Conservation (phyloP, 1,140 invertebrate genomes). For the Eubasilissa regina region DNA sequence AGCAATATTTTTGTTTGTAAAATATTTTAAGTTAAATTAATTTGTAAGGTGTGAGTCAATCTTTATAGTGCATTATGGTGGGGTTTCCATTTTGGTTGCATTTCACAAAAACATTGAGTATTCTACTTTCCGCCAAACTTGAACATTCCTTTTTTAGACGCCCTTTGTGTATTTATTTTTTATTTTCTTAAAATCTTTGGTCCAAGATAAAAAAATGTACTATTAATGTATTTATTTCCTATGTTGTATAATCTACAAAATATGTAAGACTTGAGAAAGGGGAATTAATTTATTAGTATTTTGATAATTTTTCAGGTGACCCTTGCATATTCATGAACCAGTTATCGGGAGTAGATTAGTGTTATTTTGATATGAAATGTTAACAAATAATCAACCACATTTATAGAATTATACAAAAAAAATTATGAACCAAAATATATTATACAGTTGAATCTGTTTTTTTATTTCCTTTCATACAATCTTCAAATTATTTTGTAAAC, state of each 20-base stretch:
- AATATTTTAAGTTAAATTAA: slow-evolving; percentile 7
- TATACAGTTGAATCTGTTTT: slow-evolving; percentile 25
- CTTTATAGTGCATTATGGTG: neutral
- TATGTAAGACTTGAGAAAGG: too few species aligned
- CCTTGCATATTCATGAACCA: neutral
- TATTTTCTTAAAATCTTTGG: too few species aligned
- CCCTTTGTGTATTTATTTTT: too few species aligned
- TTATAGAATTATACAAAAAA: slow-evolving; percentile 4
- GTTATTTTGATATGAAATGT: slow-evolving; percentile 19
- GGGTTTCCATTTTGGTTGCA: neutral
- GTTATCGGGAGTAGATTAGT: neutral
- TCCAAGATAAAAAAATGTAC: too few species aligned
- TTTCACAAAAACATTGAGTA: too few species aligned
- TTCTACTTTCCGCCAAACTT: too few species aligned
- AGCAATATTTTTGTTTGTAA: slow-evolving; percentile 21
- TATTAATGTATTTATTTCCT: too few species aligned
- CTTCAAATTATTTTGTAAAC: too few species aligned
- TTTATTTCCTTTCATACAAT: neutral
- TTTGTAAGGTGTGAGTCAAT: neutral
- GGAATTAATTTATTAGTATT: too few species aligned
- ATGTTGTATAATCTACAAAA: too few species aligned
- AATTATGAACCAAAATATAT: slow-evolving; percentile 29
- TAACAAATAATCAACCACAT: slow-evolving; percentile 11
- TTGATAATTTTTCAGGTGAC: too few species aligned
- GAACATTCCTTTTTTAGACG: too few species aligned